Evolutionary conservation across 2,113 vertebrate genomes (phyloP), one percentile per base, ranked within the genome.

Genomic region (Edolisoma coerulescens): DNA sequence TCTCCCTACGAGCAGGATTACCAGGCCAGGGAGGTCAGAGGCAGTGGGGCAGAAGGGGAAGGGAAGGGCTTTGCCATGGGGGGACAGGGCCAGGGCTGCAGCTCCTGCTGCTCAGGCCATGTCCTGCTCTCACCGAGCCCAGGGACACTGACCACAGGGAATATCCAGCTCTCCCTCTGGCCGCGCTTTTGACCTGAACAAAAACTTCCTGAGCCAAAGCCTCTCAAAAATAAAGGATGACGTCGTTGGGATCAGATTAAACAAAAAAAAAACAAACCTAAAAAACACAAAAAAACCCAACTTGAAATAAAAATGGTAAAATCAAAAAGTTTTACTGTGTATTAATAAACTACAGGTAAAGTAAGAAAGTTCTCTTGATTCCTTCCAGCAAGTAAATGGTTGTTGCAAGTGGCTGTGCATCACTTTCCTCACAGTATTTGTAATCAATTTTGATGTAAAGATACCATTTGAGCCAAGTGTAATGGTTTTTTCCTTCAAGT

Each of bases 231-330:
- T 68, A 13, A 8, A 68, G 11, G 39, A 47, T 13, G 5, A 75
- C 9, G 16, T 17, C 24, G 20, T 0, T 47, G 11, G 39, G 33
- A 71, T 39, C 45, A 85, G 61, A 56, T 35, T 44, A 17, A 64
- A 65, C 39, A 33, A 41, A 61, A 24, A 39, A 16, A 8, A 79
- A 41, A 23, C 7, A 27, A n/a, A n/a, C n/a, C n/a, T n/a, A 16
- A 52, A 11, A 33, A 4, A 33, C 6, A 1, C 7, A 3, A 7
- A 27, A 45, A 35, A 35, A 2, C 4, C 2, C 7, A 19, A 41
- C 1, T 15, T 57, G 49, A 87, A 77, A 44, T 49, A 41, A 74
- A 84, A 75, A 33, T 30, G 5, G 20, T 21, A 73, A 56, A 57
- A 42, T 63, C 19, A 44, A 0, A 1, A 44, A 16, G 39, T 26